Evolutionary conservation across 2,888 invertebrate species (phyloP).

Genomic region (Galerucella nymphaeae): DNA sequence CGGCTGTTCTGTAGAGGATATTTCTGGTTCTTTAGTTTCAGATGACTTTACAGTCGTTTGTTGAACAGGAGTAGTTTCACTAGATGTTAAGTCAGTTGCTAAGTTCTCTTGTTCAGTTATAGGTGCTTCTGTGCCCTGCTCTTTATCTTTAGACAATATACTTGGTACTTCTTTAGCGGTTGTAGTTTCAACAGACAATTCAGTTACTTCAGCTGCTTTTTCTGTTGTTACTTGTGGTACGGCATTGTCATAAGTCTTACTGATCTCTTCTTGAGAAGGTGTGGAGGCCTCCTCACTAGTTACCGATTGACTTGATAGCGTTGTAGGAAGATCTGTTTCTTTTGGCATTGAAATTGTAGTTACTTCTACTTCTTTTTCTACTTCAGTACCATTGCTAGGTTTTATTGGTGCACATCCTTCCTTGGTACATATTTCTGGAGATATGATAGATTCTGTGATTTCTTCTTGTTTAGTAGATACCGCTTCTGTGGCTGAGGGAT

Average conservation of each 20-base stretch:
- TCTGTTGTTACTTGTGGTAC: slow-evolving; percentile 6
- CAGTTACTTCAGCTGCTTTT: slow-evolving; percentile 10
- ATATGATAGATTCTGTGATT: slow-evolving; percentile 24
- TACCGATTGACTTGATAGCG: background rate
- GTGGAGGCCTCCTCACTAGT: background rate
- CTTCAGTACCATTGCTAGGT: background rate
- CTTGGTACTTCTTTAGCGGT: background rate
- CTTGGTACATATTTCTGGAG: slow-evolving; percentile 23
- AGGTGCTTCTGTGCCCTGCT: background rate
- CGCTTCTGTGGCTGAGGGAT: too few relatives aligned
- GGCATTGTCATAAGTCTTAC: background rate
- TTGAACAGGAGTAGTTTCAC: background rate
- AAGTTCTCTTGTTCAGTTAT: background rate
- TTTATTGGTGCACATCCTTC: slow-evolving; percentile 20
- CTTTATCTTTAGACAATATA: background rate
- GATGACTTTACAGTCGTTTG: slow-evolving; percentile 1
- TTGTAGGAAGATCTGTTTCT: background rate
- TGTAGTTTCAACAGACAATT: background rate
- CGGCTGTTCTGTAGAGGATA: background rate
- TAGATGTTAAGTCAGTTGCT: slow-evolving; percentile 1
- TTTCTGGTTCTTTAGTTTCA: background rate
- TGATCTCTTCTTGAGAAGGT: slow-evolving; percentile 12
- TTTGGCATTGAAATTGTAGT: background rate
- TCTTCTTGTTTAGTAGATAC: slow-evolving; percentile 19
- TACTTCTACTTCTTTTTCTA: background rate